Base-by-base conservation (phyloP, 2,888 invertebrate genomes). In the Desoria tigrina region DNA sequence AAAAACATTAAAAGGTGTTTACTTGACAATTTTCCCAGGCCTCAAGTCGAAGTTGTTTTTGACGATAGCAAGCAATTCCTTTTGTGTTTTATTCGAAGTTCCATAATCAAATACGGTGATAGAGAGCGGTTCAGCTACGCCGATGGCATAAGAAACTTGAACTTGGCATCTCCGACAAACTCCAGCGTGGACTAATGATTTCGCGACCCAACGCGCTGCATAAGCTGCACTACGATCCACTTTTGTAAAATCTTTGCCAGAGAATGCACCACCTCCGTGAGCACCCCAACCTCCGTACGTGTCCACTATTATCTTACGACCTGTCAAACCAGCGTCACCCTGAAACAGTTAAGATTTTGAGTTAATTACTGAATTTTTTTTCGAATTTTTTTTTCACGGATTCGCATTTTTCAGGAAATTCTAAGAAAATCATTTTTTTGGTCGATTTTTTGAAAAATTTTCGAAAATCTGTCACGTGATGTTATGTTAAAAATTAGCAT, bases 271-370 rank as follows among this genome's bases (percentile, higher is more conserved):
- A 76, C 99, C 99, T 54, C 99, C 99, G 81, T 99, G 99, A 42
- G 98, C 98, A 72, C 98, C 98, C 98, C 98, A 98, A 1, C 99
- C 99, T 64, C 99, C 99, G 81, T 99, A 99, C 32, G 98, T 99
- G 83, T 99, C 99, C 54, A 99, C 98, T 78, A 99, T 99, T 78
- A 99, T 99, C 84, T 99, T 99, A 66, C 99, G 88, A 2, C 99
- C 99, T 7, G 99, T 99, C 69, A 97, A 84, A 50, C 97, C 97
- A 60, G 96, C 96, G 83, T 97, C 97, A 75, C 95, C 92, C 91
- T 92, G 80, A 6, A 80, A n/a, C n/a, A n/a, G n/a, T n/a, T n/a
- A n/a, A n/a, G n/a, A n/a, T n/a, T n/a, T n/a, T n/a, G n/a, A n/a
- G n/a, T n/a, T n/a, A n/a, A n/a, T n/a, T n/a, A n/a, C n/a, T n/a